Evolutionary conservation across 2,888 invertebrate species (phyloP), one percentile per base, ranked within the genome.

Genomic region (Agonopterix alstromeriana): DNA sequence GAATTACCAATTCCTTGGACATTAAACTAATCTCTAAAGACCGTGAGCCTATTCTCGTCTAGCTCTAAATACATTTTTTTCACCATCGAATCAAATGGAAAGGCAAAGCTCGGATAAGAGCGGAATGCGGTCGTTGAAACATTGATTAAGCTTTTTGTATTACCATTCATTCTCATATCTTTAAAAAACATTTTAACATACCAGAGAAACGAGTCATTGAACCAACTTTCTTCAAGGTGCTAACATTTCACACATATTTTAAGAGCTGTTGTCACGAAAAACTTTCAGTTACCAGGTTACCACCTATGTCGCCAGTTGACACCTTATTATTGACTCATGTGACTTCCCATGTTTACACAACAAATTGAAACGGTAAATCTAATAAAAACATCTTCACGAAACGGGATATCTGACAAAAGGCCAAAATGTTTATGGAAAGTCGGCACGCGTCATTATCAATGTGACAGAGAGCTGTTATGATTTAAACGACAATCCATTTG

Each of bases 111-210:
- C 66, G 69, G 68, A 73, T 74, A 75, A 70, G 65, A 63, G 54
- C 48, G 77, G 80, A 81, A 81, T 82, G 80, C 76, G 77, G 76
- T 56, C 71, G 67, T 77, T 72, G 72, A 77, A 77, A 77, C 73
- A 73, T 73, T 73, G 74, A 79, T 73, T 74, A 70, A 70, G 71
- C 73, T 78, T 80, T 75, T 77, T 70, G 63, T 70, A 55, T 64
- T 61, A 52, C 57, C 54, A 54, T 57, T 50, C 53, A 48, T 53
- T 54, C 53, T 49, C 40, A 49, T 48, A 54, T 3, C 51, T 49
- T 52, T 48, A 14, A 17, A 53, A 50, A 50, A 53, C 40, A 46
- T 53, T 52, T 49, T 49, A 48, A 49, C 45, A 53, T 50, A 48
- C 48, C 48, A 43, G 42, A 57, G 57, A 58, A 52, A 54, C 53